Conservation (phyloP, 2,888 invertebrate genomes). For the Lycia hirtaria region DNA sequence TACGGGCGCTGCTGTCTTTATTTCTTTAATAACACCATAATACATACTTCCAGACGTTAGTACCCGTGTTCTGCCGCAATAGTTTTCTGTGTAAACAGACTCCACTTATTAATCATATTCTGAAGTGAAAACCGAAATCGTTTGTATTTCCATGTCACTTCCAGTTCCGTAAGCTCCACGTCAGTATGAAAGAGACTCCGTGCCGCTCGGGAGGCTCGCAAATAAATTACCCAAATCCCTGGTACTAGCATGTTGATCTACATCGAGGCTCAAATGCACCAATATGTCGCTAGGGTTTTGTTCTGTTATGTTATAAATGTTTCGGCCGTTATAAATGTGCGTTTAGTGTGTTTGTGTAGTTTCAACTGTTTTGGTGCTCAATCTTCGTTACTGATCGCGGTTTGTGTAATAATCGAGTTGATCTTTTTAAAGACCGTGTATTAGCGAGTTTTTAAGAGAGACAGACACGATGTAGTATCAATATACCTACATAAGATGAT, state of each 20-base stretch:
- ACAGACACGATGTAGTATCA: too few species aligned
- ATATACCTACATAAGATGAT: too few species aligned
- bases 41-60: too few species aligned
- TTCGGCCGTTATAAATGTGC: slow-evolving; percentile 21
- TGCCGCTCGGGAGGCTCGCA: slow-evolving; percentile 53
- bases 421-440: background rate
- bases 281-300: slow-evolving; percentile 70
- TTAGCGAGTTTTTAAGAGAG: too few species aligned
- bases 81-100: too few species aligned
- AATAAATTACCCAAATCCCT: slow-evolving; percentile 78
- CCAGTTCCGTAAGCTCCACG: slow-evolving; percentile 30
- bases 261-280: slow-evolving; percentile 69
- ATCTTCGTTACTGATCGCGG: background rate
- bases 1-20: too few species aligned
- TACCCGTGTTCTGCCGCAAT: too few species aligned
- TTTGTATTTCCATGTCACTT: slow-evolving; percentile 33
- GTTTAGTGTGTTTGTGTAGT: slow-evolving; percentile 5
- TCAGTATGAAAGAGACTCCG: slow-evolving; percentile 45
- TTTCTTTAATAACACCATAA: too few species aligned
- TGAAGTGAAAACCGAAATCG: too few species aligned
- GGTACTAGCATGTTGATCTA: slow-evolving; percentile 70
- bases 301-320: slow-evolving; percentile 49
- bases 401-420: background rate
- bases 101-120: too few species aligned
- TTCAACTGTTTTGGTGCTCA: background rate